These are phyloP conservation scores for Apamea anceps DNA, from an alignment of 2,888 invertebrate species.

Conservation along the genomic window DNA sequence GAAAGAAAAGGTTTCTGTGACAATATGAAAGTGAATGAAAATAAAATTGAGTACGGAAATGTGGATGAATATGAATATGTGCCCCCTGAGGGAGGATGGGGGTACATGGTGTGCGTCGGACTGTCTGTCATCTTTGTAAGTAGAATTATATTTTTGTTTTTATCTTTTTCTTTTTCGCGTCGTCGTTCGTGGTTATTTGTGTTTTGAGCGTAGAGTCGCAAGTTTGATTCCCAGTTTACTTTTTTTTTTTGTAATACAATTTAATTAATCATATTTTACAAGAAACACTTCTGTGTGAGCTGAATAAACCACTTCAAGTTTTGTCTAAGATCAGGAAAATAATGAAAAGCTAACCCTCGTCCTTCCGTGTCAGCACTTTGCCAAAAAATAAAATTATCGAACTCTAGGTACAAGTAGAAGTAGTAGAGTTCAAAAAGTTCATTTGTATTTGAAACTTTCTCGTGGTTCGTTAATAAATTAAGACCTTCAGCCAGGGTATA, in stretches of 20 bases:
- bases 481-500: neutral
- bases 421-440: neutral
- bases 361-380: neutral
- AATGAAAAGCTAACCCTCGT: neutral
- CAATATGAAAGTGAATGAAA: constrained; percentile 77
- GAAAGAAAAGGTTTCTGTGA: constrained; percentile 59
- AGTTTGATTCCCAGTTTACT: neutral
- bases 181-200: neutral
- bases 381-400: neutral
- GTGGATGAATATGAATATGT: constrained; percentile 83
- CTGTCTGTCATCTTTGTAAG: constrained; percentile 92
- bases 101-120: constrained; percentile 92
- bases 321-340: neutral
- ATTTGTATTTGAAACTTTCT: neutral
- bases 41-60: constrained; percentile 77
- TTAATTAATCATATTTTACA: neutral
- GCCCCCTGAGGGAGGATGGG: constrained; percentile 94
- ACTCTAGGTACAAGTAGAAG: neutral
- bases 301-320: neutral
- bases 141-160: constrained; percentile 65
- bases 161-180: neutral
- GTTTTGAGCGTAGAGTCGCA: neutral
- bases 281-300: neutral
- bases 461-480: neutral
- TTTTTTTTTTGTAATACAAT: neutral